A percentile compares a stretch with the other conserved stretches of the same genome.
Evolutionary conservation across 2,113 vertebrate genomes (phyloP).

Genomic region (Hippocampus barbouri): DNA sequence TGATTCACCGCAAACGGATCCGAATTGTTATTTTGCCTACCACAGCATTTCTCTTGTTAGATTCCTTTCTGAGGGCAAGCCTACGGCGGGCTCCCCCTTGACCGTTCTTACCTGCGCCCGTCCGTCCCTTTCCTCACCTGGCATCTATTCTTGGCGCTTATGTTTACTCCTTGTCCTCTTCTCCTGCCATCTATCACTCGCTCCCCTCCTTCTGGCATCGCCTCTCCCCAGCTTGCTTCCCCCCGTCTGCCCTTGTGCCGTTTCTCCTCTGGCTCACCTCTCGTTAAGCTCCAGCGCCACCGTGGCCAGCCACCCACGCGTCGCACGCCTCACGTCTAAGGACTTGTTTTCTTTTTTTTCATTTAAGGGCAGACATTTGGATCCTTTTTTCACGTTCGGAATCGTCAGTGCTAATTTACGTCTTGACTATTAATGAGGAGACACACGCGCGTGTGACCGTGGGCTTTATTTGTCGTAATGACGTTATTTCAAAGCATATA

Average conservation of each 20-base stretch:
- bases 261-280: slow-evolving; percentile 75
- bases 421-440: neutral
- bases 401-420: neutral
- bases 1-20: slow-evolving; percentile 13
- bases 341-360: neutral
- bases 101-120: neutral
- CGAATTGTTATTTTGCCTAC: no score
- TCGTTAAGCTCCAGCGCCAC: slow-evolving; percentile 68
- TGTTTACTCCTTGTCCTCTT: slow-evolving; percentile 53
- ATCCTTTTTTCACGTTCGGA: neutral
- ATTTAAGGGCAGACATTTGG: neutral
- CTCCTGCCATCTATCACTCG: slow-evolving; percentile 65
- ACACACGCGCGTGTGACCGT: no score
- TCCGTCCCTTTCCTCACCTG: slow-evolving; percentile 53
- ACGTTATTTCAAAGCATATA: no score
- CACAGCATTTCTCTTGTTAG: no score
- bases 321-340: slow-evolving; percentile 55
- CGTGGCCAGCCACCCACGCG: slow-evolving; percentile 65
- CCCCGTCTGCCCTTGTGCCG: slow-evolving; percentile 61
- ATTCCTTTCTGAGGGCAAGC: no score
- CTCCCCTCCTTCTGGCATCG: slow-evolving; percentile 63
- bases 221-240: slow-evolving; percentile 62
- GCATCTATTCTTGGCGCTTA: slow-evolving; percentile 67
- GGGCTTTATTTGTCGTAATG: no score
- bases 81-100: neutral